These are phyloP conservation scores for Ophioninae sp. DNA, from an alignment of 2,888 invertebrate species.

Conservation along the genomic window DNA sequence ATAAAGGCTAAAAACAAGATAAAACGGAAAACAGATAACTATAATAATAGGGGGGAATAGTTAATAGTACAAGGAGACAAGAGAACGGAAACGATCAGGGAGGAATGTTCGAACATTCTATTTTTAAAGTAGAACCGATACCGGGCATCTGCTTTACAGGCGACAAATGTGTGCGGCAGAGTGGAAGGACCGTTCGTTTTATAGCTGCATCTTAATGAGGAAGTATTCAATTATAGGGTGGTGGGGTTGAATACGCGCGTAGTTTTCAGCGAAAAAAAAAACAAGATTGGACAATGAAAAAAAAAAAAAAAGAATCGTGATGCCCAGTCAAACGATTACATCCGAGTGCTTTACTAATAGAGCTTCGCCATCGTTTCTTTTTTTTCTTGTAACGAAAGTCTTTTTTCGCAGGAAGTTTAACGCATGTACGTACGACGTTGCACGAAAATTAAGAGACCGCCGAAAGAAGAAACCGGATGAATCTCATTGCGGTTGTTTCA, in stretches of 20 bases:
- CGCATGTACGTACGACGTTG: neutral
- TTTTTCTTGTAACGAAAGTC: neutral
- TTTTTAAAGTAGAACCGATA: slow-evolving; percentile 37
- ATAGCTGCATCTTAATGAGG: slow-evolving; percentile 46
- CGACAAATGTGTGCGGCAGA: slow-evolving; percentile 32
- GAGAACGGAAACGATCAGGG: neutral
- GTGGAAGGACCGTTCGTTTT: slow-evolving; percentile 29
- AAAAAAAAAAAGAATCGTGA: neutral
- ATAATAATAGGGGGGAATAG: slow-evolving; percentile 15
- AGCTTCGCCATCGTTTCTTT: neutral
- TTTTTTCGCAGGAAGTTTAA: neutral
- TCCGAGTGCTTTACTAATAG: neutral
- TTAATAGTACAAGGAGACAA: neutral
- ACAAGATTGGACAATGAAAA: neutral
- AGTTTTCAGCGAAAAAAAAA: slow-evolving; percentile 4
- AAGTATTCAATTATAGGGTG: slow-evolving; percentile 51
- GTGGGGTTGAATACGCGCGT: slow-evolving; percentile 18
- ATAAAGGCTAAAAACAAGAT: slow-evolving; percentile 1
- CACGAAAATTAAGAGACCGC: neutral
- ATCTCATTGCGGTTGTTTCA: neutral
- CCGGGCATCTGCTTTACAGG: neutral
- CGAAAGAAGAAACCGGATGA: neutral
- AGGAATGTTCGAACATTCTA: slow-evolving; percentile 23
- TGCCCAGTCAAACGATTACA: neutral
- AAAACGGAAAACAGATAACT: slow-evolving; percentile 49